Evolutionary conservation across 1,140 invertebrate genomes (phyloP), one percentile per base, ranked within the genome.

Genomic region (Orchesella cincta): DNA sequence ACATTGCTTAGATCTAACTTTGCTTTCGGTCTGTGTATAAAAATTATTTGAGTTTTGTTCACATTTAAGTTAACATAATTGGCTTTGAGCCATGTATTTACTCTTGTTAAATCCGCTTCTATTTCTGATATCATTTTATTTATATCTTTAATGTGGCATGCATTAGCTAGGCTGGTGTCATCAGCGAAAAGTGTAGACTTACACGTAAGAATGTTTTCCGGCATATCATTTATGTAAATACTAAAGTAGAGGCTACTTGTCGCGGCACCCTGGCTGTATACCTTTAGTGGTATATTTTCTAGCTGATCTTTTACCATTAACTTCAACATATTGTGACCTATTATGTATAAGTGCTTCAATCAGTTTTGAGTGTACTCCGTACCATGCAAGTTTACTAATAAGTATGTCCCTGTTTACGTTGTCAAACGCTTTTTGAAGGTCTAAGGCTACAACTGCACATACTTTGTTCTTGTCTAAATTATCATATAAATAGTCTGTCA

Each of bases 401-500:
- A 86, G 80, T 0, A 84, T 86, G 16, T 83, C 73, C 18, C 83
- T 78, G 84, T 85, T 86, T 0, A 85, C 83, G 73, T 76, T 81
- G 71, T 87, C 86, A 67, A 86, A 86, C 0, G 85, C 85, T 81
- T 86, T 86, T 70, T 83, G 82, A 1, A 86, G 79, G 54, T 87
- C 86, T 20, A 87, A 81, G 18, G 86, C 76, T 0, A 86, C 33
- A 46, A 83, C 78, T 0, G 77, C 77, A 8, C 83, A 83, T 12
- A 81, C 76, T 51, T 83, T 76, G 1, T 84, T 83, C 77, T 81
- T 81, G 73, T 85, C 85, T 29, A 84, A 85, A 23, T 82, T 81
- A 8, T 79, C 51, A 1, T 75, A 78, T 1, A 87, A 83, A 57
- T 84, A 74, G 74, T 85, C 83, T 0, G 82, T 81, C 26, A 88